Evolutionary conservation across 2,888 invertebrate species (phyloP), one percentile per base, ranked within the genome.

Genomic region (Polyploca ridens): DNA sequence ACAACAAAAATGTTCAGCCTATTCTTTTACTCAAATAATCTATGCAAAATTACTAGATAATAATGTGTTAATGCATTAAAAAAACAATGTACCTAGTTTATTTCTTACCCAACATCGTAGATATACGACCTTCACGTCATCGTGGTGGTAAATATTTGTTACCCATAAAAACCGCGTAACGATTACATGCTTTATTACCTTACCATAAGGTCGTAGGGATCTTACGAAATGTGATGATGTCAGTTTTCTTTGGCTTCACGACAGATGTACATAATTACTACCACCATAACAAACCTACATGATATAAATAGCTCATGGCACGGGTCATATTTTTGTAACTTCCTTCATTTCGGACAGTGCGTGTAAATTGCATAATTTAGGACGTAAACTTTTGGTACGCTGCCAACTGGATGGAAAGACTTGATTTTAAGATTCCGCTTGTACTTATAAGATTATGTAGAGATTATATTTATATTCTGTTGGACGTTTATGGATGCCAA

Each of bases 261-360:
- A 61, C 27, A 60, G 41, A 60, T 60, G 0, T 41, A 41, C 10
- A 3, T 41, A 41, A 5, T 41, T 8, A 38, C 59, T 14, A 14
- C 16, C 41, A 19, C 16, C 13, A 41, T 41, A 60, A 19, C 10
- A 54, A 14, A 14, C 41, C n/a, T 19, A 41, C 14, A 16, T 41
- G 27, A 41, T 16, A 16, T 49, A 49, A 10, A 38, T 16, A 54
- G 16, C 16, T 19, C 54, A 54, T 54, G 54, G 19, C 19, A 19
- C n/a, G 54, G 54, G 54, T n/a, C n/a, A 54, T 61, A 61, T 61
- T 61, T 61, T n/a, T 61, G 41, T 38, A 27, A 44, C 27, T 61
- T 61, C 61, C 41, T 61, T 27, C 41, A 41, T 41, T 41, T 13
- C 13, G 41, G 13, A 6, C 7, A 6, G 10, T 13, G 41, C 41